A percentile compares a stretch with the other conserved stretches of the same genome.
phyloP scores from a whole-genome alignment of 2,113 vertebrate genomes.

The Gorsachius goisagi region DNA sequence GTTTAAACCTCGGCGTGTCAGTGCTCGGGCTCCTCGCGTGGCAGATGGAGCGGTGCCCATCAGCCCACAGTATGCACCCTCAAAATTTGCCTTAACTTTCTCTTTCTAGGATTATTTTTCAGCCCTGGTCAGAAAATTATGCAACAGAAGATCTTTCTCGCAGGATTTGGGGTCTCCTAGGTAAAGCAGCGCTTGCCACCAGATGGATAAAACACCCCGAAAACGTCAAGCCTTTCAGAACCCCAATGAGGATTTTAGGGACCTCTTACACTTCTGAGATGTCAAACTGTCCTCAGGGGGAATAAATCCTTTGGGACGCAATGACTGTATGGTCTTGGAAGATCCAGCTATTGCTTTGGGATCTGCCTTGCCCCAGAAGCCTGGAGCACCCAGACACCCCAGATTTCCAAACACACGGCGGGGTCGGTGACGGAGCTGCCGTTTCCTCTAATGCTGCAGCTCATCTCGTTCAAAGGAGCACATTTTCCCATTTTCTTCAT shows the following conservation, averaged over 20 bases:
- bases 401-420: accelerated
- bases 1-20: not conserved
- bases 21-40: accelerated
- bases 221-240: not conserved
- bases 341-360: not conserved
- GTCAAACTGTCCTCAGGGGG: not conserved
- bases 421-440: not conserved
- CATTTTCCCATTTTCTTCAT: not conserved
- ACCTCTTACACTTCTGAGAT: not conserved
- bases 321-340: accelerated
- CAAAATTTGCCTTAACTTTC: not conserved
- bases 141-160: accelerated
- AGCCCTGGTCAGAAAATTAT: not conserved
- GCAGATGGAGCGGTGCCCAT: not conserved
- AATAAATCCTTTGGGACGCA: not conserved
- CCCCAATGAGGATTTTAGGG: not conserved
- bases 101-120: not conserved
- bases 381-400: not conserved
- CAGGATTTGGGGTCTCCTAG: not conserved
- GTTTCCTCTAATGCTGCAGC: not conserved
- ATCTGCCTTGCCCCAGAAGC: not conserved
- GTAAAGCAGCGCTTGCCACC: no score
- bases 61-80: not conserved
- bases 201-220: not conserved
- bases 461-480: not conserved